Percentiles rank a stretch among this genome's conserved stretches.
Evolutionary conservation across 2,888 invertebrate genomes (phyloP).

Genomic region (Octodonta nipae): DNA sequence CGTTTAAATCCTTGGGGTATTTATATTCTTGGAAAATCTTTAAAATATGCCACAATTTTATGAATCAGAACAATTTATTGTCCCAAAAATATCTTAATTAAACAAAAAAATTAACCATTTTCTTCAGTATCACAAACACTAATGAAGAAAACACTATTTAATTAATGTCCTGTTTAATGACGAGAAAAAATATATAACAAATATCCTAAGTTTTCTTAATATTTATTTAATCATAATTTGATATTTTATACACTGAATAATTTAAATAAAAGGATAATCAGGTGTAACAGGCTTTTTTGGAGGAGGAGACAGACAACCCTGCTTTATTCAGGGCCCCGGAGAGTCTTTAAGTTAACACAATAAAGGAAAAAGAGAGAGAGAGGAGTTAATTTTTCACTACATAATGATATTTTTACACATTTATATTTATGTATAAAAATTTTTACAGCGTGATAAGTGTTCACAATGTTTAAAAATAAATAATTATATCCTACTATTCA

Average conservation of each 20-base stretch:
- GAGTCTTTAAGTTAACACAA: conserved; percentile 7
- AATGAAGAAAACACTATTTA: conserved; percentile 19
- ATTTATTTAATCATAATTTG: conserved; percentile 16
- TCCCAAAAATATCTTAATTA: too few relatives aligned
- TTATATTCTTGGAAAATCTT: too few relatives aligned
- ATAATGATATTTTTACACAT: conserved; percentile 27
- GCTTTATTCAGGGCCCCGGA: conserved; percentile 17
- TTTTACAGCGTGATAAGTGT: too few relatives aligned
- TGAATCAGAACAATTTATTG: too few relatives aligned
- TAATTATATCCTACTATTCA: too few relatives aligned
- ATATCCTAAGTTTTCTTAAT: conserved; percentile 19
- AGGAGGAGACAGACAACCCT: conserved; percentile 22
- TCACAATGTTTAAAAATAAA: too few relatives aligned
- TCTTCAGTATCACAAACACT: conserved; percentile 14
- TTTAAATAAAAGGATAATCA: conserved; percentile 15
- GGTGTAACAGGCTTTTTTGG: conserved; percentile 11
- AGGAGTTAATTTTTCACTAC: conserved; percentile 20
- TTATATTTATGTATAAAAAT: conserved; percentile 35
- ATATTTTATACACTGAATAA: conserved; percentile 23
- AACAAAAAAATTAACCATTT: too few relatives aligned
- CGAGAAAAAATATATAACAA: conserved; percentile 23
- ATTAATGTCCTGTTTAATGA: conserved; percentile 24
- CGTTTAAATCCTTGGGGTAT: too few relatives aligned
- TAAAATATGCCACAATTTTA: too few relatives aligned
- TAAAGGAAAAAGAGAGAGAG: conserved; percentile 9